Conservation (phyloP, 2,888 invertebrate species). For the Pilophorus perplexus region DNA sequence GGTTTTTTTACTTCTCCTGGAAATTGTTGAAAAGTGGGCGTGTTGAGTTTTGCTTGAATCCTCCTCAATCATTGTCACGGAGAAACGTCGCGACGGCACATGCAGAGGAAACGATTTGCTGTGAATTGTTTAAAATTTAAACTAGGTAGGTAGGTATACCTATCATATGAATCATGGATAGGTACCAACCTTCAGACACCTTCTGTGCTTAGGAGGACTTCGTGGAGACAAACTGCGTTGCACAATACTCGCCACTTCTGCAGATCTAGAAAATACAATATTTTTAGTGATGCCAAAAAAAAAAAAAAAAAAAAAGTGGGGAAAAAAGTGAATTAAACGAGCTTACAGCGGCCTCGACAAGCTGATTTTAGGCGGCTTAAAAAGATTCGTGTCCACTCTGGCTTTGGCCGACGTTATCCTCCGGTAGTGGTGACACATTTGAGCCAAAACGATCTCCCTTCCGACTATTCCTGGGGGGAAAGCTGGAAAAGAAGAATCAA, state of each 20-base stretch:
- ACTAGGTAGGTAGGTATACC: too few relatives aligned
- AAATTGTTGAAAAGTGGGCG: too few relatives aligned
- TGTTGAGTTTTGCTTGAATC: too few relatives aligned
- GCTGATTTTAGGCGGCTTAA: conserved; percentile 15
- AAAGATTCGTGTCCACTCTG: conserved; percentile 52
- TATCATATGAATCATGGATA: not conserved
- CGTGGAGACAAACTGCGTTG: conserved; percentile 15
- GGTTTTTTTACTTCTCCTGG: too few relatives aligned
- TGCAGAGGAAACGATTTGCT: not conserved
- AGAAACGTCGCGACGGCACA: not conserved
- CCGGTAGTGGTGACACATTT: conserved; percentile 55
- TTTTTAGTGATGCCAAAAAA: too few relatives aligned
- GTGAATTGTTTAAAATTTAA: too few relatives aligned
- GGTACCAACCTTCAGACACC: conserved; percentile 14
- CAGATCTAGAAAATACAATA: conserved; percentile 9
- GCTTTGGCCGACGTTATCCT: conserved; percentile 53
- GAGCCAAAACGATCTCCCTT: conserved; percentile 49
- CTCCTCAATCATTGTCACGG: too few relatives aligned
- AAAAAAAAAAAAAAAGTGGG: too few relatives aligned
- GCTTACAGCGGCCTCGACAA: conserved; percentile 18
- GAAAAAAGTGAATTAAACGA: too few relatives aligned
- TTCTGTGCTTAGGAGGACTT: conserved; percentile 33
- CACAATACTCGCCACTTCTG: conserved; percentile 16
- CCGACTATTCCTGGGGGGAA: conserved; percentile 45
- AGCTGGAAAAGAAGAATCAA: conserved; percentile 41